Evolutionary conservation across 2,888 invertebrate genomes (phyloP), one percentile per base, ranked within the genome.

Genomic region (Andrena flavipes): DNA sequence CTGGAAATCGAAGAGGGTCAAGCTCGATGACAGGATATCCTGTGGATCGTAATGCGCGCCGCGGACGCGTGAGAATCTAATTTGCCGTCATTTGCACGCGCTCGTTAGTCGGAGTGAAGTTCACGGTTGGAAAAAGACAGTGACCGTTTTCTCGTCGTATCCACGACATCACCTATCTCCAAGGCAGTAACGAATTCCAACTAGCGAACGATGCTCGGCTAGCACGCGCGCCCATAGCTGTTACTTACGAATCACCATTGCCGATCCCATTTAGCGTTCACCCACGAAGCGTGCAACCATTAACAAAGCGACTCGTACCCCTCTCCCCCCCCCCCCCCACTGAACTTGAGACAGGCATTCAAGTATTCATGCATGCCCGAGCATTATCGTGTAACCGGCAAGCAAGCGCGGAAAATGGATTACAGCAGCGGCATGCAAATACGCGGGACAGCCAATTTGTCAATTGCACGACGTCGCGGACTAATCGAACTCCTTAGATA

Each of bases 1-100:
- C 60, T 75, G 74, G 71, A 78, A 84, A 84, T 84, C 84, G 84
- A 84, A 82, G 84, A 78, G 78, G 84, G 84, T 81, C 71, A 71
- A 51, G 59, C 65, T 59, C 82, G 82, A 81, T 75, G 71, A 82
- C 82, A 81, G 82, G 82, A 82, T 81, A 82, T 82, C 82, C 81
- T 81, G 76, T 16, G 76, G 56, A 63, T 69, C 75, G 65, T 76
- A 70, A 80, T 30, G 54, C n/a, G 33, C 51, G 56, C 51, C 16
- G 60, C 3, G 67, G 42, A 72, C 74, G 48, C 62, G 76, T 67
- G 81, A 68, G 71, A 72, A 80, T 67, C 63, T 60, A 81, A 78
- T 73, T 81, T 65, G 48, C 51, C 73, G 51, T 56, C 67, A 7
- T 68, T 63, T 23, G 16, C 6, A 23, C 48, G 54, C 23, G 33